A percentile compares a stretch with the other conserved stretches of the same genome.
Conservation (phyloP, 2,888 invertebrate genomes). For the Seladonia tumulorum region DNA sequence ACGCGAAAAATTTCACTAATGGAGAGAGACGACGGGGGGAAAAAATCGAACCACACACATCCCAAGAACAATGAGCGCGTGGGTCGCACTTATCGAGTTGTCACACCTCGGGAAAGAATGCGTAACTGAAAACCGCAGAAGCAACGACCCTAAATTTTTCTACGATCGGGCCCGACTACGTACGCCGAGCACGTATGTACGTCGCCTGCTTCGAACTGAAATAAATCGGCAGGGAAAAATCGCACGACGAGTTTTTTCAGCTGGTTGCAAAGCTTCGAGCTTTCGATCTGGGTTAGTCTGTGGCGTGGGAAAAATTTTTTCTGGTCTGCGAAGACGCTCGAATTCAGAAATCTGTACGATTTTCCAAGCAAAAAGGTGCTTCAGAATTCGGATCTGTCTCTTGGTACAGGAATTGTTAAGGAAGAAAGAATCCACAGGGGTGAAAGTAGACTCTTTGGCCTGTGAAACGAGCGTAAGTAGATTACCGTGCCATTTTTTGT, state of each 20-base stretch:
- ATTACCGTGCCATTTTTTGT: neutral
- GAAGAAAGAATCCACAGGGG: neutral
- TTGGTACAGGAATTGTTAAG: neutral
- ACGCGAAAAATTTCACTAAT: slow-evolving; percentile 29
- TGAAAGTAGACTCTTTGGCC: neutral
- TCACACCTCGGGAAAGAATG: slow-evolving; percentile 49
- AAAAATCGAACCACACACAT: slow-evolving; percentile 55
- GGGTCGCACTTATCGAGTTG: slow-evolving; percentile 65
- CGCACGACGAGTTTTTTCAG: neutral
- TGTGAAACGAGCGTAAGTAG: neutral
- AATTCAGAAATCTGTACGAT: neutral
- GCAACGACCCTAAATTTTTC: slow-evolving; percentile 37
- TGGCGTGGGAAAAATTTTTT: neutral
- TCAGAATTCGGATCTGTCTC: neutral
- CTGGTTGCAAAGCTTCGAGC: neutral
- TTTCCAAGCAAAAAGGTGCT: neutral
- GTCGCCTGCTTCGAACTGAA: neutral
- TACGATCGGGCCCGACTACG: neutral
- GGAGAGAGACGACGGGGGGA: slow-evolving; percentile 29
- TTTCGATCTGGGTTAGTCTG: neutral
- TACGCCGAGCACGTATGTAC: neutral
- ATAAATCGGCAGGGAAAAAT: neutral
- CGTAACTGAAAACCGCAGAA: slow-evolving; percentile 32
- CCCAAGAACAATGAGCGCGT: slow-evolving; percentile 64
- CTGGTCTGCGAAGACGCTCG: neutral